These are phyloP conservation scores for Setipinna tenuifilis DNA, from an alignment of 2,797 vertebrate genomes.

Conservation along the genomic window DNA sequence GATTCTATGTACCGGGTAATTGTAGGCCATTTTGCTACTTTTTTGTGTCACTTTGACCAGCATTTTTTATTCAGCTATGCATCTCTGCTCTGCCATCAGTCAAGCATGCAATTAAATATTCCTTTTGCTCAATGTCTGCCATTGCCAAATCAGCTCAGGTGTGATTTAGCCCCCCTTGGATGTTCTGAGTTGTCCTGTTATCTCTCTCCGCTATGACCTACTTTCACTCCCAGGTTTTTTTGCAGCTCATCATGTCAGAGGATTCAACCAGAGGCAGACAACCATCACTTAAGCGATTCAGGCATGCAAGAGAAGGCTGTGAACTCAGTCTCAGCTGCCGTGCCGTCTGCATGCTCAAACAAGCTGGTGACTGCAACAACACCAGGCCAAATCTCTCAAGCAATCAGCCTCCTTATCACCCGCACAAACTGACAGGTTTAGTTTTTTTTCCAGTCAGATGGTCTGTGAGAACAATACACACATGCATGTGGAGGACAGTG, in stretches of 20 bases:
- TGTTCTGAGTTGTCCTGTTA: not conserved
- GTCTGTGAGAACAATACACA: conserved; percentile 52
- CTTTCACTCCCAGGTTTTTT: not conserved
- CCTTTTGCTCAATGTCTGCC: not conserved
- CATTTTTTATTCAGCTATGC: not conserved
- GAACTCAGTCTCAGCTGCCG: not conserved
- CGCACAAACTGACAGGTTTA: conserved; percentile 37
- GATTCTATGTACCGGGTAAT: not conserved
- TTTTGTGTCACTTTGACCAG: not conserved
- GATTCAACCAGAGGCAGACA: conserved; percentile 27
- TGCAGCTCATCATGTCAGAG: conserved; percentile 5
- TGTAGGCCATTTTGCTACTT: not conserved
- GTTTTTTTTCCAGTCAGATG: not conserved
- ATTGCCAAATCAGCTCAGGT: not conserved
- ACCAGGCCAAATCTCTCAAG: conserved; percentile 29
- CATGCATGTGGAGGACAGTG: conserved; percentile 52
- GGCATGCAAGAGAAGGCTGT: conserved; percentile 8
- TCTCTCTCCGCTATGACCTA: not conserved
- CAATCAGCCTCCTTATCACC: conserved; percentile 42
- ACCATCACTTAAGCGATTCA: conserved; percentile 24
- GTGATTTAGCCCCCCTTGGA: not conserved
- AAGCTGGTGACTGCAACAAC: conserved; percentile 25
- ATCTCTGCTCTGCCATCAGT: not conserved
- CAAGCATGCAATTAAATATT: not conserved
- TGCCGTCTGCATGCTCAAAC: not conserved